Conservation (phyloP, 92 coral and sea anemone genomes). For the Parazoanthus atlanticus region DNA sequence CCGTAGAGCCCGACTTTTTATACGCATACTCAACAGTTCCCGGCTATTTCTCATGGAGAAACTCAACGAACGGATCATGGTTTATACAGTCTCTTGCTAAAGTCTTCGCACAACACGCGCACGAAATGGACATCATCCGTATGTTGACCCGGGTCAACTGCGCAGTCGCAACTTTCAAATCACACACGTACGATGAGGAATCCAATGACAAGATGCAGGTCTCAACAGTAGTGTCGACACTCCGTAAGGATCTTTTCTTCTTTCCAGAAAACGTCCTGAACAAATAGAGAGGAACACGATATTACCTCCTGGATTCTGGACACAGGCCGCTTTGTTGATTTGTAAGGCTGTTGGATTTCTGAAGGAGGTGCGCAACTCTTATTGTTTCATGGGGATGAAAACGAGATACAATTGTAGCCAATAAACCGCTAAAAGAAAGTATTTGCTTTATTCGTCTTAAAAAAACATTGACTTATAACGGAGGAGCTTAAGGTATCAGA, state of each 20-base stretch:
- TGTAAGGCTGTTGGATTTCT: too few relatives aligned
- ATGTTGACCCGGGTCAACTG: slow-evolving; percentile 82
- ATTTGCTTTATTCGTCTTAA: too few relatives aligned
- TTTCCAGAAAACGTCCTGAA: slow-evolving; percentile 65
- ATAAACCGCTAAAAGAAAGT: too few relatives aligned
- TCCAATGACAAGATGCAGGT: slow-evolving; percentile 78
- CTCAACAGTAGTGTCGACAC: slow-evolving; percentile 78
- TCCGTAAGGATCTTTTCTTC: slow-evolving; percentile 79
- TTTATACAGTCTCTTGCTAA: slow-evolving; percentile 72
- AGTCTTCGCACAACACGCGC: slow-evolving; percentile 61
- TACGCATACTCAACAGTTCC: slow-evolving; percentile 89
- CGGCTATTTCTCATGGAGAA: slow-evolving; percentile 81
- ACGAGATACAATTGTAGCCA: too few relatives aligned
- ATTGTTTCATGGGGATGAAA: too few relatives aligned
- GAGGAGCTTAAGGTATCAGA: too few relatives aligned
- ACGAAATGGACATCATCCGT: slow-evolving; percentile 61
- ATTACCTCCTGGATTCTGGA: too few relatives aligned
- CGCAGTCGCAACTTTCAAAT: slow-evolving; percentile 74
- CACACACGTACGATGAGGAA: slow-evolving; percentile 68
- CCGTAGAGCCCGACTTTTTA: slow-evolving; percentile 79
- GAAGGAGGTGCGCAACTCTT: too few relatives aligned
- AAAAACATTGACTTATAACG: too few relatives aligned
- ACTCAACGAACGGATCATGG: slow-evolving; percentile 83
- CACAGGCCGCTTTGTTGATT: too few relatives aligned
- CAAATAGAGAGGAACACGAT: too few relatives aligned